Percentiles rank a stretch among this genome's conserved stretches.
Conservation (phyloP, 2,888 invertebrate species). For the Parnassius smintheus region DNA sequence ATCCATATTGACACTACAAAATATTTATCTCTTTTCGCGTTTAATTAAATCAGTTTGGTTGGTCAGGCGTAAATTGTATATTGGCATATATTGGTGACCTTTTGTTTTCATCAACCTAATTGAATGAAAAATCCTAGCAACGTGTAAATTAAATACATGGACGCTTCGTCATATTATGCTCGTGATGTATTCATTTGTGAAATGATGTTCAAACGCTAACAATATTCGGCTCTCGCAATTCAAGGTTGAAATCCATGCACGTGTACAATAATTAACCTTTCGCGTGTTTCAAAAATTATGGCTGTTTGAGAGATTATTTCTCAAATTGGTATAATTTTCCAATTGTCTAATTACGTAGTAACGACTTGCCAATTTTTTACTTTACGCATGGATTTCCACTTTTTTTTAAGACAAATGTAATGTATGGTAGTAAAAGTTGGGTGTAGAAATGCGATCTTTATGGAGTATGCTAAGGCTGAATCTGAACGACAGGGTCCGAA, state of each 20-base stretch:
- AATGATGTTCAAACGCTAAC: slow-evolving; percentile 39
- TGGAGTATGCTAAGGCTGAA: too few relatives aligned
- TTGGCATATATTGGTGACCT: too few relatives aligned
- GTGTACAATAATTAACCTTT: slow-evolving; percentile 33
- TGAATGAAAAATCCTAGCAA: neutral
- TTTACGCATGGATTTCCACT: too few relatives aligned
- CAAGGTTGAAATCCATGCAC: slow-evolving; percentile 41
- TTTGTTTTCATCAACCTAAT: neutral
- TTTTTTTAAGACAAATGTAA: too few relatives aligned
- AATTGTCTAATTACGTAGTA: slow-evolving; percentile 13
- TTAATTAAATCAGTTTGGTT: too few relatives aligned
- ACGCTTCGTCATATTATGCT: slow-evolving; percentile 11
- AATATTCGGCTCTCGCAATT: slow-evolving; percentile 35
- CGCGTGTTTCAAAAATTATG: slow-evolving; percentile 30
- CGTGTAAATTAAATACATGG: too few relatives aligned
- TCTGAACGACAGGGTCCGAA: too few relatives aligned
- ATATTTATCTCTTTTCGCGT: too few relatives aligned
- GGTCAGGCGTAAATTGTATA: too few relatives aligned
- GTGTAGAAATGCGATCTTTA: too few relatives aligned
- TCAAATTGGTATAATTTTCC: slow-evolving; percentile 9
- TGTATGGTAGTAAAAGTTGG: too few relatives aligned
- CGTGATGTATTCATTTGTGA: slow-evolving; percentile 48
- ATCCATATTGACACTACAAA: too few relatives aligned
- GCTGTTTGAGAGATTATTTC: slow-evolving; percentile 20
- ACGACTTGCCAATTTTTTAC: neutral